Evolutionary conservation across 2,113 vertebrate species (phyloP).

Genomic region (Sakesphorus luctuosus): DNA sequence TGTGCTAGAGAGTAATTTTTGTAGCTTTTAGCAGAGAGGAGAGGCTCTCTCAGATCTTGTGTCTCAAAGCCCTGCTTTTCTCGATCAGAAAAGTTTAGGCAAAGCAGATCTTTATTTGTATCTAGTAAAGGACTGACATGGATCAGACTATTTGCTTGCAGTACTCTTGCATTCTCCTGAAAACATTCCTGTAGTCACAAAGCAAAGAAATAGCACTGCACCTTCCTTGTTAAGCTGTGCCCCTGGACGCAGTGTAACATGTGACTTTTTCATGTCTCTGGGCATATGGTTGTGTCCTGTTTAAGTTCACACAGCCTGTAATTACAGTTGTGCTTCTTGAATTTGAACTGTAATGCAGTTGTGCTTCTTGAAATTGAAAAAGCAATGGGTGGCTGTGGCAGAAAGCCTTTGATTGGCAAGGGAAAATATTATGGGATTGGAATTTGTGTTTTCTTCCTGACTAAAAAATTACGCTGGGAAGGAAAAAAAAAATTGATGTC

Average conservation of each 20-base stretch:
- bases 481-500: not conserved
- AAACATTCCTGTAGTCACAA: not conserved
- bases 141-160: not conserved
- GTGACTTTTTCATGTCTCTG: not conserved
- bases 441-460: not conserved
- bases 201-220: not conserved
- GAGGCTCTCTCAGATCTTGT: not conserved
- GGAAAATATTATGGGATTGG: not conserved
- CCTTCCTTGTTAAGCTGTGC: not conserved
- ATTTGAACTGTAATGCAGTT: not conserved
- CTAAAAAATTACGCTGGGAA: not conserved
- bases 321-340: not conserved
- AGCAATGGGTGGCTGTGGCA: not conserved
- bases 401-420: not conserved
- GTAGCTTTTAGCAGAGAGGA: not conserved
- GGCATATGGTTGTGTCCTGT: not conserved
- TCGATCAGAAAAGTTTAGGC: not conserved
- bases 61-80: not conserved
- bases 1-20: not conserved
- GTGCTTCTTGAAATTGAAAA: not conserved
- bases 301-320: not conserved
- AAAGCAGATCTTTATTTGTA: not conserved
- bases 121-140: not conserved
- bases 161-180: not conserved
- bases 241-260: not conserved